These are phyloP conservation scores for Anarhynchus alexandrinus DNA, from an alignment of 2,113 vertebrate species.

Conservation along the genomic window DNA sequence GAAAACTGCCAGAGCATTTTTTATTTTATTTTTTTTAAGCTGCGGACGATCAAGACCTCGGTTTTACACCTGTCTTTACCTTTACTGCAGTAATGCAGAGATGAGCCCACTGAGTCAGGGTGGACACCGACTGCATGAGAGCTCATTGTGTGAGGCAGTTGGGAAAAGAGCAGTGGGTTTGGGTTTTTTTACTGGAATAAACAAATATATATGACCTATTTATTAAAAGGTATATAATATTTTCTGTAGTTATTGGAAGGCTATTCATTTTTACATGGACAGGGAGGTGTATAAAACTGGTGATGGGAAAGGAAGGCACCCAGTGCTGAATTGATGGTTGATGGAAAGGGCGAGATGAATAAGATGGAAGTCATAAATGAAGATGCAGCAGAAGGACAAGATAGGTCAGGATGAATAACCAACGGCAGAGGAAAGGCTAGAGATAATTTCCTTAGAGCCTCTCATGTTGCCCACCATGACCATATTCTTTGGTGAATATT, in stretches of 20 bases:
- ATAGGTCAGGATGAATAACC: not conserved
- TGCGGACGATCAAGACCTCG: slow-evolving; percentile 1
- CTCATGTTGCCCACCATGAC: not conserved
- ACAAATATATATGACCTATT: not conserved
- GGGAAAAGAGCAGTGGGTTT: not conserved
- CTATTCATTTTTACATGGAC: not conserved
- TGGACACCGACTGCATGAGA: not conserved
- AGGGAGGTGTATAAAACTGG: not conserved
- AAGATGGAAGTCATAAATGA: slow-evolving; percentile 7
- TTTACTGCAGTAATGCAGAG: slow-evolving; percentile 40
- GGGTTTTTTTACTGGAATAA: not conserved
- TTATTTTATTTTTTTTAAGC: not conserved
- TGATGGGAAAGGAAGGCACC: not conserved
- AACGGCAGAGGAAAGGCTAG: not conserved
- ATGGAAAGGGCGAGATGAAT: not conserved
- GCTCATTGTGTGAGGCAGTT: not conserved
- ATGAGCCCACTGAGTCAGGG: not conserved
- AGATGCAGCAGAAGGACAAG: not conserved
- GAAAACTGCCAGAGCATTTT: not conserved
- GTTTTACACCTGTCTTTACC: slow-evolving; percentile 7
- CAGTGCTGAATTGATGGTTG: slow-evolving; percentile 26
- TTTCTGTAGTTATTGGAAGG: not conserved
- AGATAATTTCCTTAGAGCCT: not conserved
- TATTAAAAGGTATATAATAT: not conserved
- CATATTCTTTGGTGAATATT: not conserved